Evolutionary conservation across 2,888 invertebrate species (phyloP).

Genomic region (Epirrita christyi): DNA sequence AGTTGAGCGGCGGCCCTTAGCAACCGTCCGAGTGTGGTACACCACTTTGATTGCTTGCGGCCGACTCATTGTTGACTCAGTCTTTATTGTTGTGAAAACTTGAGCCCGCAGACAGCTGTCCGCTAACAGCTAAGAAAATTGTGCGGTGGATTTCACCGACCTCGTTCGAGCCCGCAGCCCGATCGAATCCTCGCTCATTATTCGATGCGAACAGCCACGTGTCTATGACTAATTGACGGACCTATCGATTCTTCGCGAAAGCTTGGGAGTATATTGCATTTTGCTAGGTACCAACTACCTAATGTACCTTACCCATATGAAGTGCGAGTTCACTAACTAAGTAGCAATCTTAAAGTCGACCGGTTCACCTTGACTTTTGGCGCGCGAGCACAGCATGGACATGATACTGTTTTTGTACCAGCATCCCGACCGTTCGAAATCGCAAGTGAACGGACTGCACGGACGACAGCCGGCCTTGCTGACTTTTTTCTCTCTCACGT

Average conservation of each 20-base stretch:
- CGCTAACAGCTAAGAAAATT: conserved; percentile 50
- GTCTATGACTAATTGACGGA: conserved; percentile 62
- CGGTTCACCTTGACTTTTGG: conserved; percentile 78
- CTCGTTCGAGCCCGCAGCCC: conserved; percentile 48
- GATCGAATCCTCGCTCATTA: conserved; percentile 55
- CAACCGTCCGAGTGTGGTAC: conserved; percentile 43
- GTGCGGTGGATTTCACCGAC: conserved; percentile 55
- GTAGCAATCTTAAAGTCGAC: conserved; percentile 47
- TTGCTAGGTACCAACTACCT: conserved; percentile 4
- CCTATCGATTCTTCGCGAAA: conserved; percentile 32
- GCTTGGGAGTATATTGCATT: conserved; percentile 23
- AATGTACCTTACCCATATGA: not conserved
- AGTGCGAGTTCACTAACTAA: conserved; percentile 27
- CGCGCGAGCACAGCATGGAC: conserved; percentile 48
- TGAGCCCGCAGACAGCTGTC: conserved; percentile 48
- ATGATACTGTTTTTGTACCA: conserved; percentile 52
- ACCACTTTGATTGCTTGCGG: conserved; percentile 47
- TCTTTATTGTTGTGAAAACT: conserved; percentile 57
- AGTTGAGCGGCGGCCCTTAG: conserved; percentile 29
- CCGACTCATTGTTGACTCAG: conserved; percentile 53
- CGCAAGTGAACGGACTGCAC: conserved; percentile 80
- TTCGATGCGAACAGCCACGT: conserved; percentile 63
- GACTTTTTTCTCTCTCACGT: conserved; percentile 66
- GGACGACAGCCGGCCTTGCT: conserved; percentile 62
- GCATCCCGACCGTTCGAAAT: conserved; percentile 64